Conservation (phyloP, 2,888 invertebrate species). For the Unio delphinus region DNA sequence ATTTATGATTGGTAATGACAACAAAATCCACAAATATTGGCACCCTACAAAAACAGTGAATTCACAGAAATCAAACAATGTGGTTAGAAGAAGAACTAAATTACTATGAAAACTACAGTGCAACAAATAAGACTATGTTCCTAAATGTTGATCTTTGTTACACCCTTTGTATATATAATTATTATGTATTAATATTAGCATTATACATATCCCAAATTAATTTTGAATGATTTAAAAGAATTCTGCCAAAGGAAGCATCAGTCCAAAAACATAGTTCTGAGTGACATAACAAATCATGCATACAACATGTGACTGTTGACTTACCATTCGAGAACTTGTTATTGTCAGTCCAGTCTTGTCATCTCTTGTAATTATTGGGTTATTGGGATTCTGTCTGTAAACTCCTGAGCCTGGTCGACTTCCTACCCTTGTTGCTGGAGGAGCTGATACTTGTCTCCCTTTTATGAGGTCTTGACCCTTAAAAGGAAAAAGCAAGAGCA, state of each 20-base stretch:
- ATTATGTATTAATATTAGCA: not conserved
- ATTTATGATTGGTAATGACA: no score
- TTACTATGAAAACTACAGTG: no score
- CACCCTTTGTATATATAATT: conserved; percentile 6
- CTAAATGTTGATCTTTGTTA: conserved; percentile 13
- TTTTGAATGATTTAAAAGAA: not conserved
- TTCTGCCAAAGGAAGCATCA: not conserved
- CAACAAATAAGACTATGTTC: not conserved
- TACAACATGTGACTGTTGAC: conserved; percentile 10
- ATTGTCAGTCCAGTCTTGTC: conserved; percentile 57
- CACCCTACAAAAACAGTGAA: no score
- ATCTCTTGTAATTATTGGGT: conserved; percentile 64
- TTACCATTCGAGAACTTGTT: conserved; percentile 65
- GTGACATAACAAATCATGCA: not conserved
- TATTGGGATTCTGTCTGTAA: conserved; percentile 46
- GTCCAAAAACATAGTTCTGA: not conserved
- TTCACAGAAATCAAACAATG: no score
- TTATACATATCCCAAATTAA: no score
- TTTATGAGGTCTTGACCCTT: conserved; percentile 11
- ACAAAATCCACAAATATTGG: no score
- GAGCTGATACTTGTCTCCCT: conserved; percentile 65
- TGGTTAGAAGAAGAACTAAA: no score
- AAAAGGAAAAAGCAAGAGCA: no score
- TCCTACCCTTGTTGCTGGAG: conserved; percentile 55
- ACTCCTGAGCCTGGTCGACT: conserved; percentile 58